phyloP scores from a whole-genome alignment of 1,140 invertebrate species.

The Drosophila navojoa region DNA sequence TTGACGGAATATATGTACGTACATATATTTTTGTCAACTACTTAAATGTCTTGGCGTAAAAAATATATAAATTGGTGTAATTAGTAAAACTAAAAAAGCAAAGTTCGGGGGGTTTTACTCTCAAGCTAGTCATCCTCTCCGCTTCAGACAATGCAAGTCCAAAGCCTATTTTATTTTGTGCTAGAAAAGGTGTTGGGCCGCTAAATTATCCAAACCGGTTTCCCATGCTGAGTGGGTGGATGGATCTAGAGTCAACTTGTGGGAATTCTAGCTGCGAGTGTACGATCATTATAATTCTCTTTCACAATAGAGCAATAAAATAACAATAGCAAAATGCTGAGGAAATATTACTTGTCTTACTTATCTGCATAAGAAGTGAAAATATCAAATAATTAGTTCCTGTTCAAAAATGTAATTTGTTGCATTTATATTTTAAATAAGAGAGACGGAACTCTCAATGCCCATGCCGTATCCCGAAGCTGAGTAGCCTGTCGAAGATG shows the following conservation, averaged over 20 bases:
- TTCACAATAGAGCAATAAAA: conserved; percentile 70
- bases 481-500: no score
- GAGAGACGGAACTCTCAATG: no score
- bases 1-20: neutral
- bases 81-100: conserved; percentile 62
- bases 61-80: conserved; percentile 69
- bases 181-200: conserved; percentile 62
- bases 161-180: conserved; percentile 3
- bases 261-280: conserved; percentile 43
- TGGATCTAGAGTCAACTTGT: conserved; percentile 51
- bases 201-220: conserved; percentile 49
- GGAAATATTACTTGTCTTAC: neutral
- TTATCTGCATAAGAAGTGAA: no score
- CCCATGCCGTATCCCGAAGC: no score
- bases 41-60: no score
- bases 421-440: no score
- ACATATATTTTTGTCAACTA: conserved; percentile 2
- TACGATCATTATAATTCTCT: conserved; percentile 2
- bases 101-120: neutral
- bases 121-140: conserved; percentile 17
- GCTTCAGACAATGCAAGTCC: conserved; percentile 49
- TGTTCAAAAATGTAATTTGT: no score
- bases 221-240: conserved; percentile 73
- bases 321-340: conserved; percentile 50
- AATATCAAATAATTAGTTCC: no score